A percentile compares a stretch with the other conserved stretches of the same genome.
Conservation (phyloP, 2,113 vertebrate species). For the Scolopax mira region DNA sequence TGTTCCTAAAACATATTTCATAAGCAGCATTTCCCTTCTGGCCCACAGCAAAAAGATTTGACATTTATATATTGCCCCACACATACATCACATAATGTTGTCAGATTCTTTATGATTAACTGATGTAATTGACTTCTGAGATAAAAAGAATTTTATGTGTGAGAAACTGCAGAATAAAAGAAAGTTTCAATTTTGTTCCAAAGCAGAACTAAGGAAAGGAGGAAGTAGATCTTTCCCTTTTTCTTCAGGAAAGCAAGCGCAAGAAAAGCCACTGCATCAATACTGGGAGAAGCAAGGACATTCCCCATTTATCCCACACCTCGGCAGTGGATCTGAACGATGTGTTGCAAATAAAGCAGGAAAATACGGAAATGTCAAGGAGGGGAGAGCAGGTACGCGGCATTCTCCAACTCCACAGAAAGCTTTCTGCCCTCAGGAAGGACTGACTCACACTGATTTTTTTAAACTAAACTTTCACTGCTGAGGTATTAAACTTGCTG, state of each 20-base stretch:
- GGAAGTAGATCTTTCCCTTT: background rate
- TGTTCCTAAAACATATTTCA: background rate
- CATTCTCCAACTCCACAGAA: background rate
- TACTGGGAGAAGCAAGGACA: background rate
- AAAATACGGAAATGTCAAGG: background rate
- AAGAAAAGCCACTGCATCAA: background rate
- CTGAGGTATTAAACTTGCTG: background rate
- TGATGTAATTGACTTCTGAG: slow-evolving; percentile 8
- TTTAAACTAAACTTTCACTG: background rate
- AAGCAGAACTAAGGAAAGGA: background rate
- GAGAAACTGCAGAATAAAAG: background rate
- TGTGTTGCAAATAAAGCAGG: background rate
- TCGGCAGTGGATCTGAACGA: background rate
- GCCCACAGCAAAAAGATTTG: slow-evolving; percentile 10
- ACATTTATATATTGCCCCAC: slow-evolving; percentile 23
- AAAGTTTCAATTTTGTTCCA: background rate
- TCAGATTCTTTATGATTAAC: slow-evolving; percentile 37
- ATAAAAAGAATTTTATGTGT: background rate
- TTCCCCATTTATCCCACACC: background rate
- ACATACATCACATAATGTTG: background rate
- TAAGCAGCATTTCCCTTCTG: slow-evolving; percentile 27
- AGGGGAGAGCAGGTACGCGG: background rate
- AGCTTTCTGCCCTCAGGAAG: background rate
- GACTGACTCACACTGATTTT: background rate
- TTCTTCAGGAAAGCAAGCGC: background rate